A percentile compares a stretch with the other conserved stretches of the same genome.
These are phyloP conservation scores for Thrips palmi DNA, from an alignment of 1,140 invertebrate species.

Conservation along the genomic window DNA sequence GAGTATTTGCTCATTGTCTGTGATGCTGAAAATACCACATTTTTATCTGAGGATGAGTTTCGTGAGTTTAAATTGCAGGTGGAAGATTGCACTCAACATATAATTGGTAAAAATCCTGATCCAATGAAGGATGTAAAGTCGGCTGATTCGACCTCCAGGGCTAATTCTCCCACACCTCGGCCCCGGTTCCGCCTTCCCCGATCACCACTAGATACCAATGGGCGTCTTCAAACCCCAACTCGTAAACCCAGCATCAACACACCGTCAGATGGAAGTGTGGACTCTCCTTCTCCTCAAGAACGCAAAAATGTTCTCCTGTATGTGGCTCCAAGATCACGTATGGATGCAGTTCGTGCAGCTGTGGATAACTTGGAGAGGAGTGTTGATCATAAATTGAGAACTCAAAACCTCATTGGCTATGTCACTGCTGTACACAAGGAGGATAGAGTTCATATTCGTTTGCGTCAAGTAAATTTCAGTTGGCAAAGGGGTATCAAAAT, in stretches of 20 bases:
- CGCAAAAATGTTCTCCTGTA: background rate
- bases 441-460: constrained; percentile 38
- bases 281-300: constrained; percentile 1
- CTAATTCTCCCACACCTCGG: constrained; percentile 1
- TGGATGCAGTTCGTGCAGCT: constrained; percentile 28
- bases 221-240: background rate
- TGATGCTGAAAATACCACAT: constrained; percentile 57
- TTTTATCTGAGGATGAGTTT: constrained; percentile 57
- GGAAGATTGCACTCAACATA: constrained; percentile 59
- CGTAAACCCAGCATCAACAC: too few species aligned
- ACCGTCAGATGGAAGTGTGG: background rate
- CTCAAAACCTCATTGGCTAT: constrained; percentile 48
- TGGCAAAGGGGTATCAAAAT: constrained; percentile 88
- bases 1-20: constrained; percentile 69
- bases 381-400: constrained; percentile 38
- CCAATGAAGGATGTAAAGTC: constrained; percentile 15
- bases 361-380: constrained; percentile 40
- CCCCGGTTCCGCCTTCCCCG: constrained; percentile 6
- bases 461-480: constrained; percentile 58
- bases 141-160: constrained; percentile 1
- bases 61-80: constrained; percentile 45
- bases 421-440: constrained; percentile 29
- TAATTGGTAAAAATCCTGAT: constrained; percentile 43
- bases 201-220: background rate
- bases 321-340: constrained; percentile 10